phyloP scores from a whole-genome alignment of 1,140 invertebrate genomes.

The Megathymus violae region DNA sequence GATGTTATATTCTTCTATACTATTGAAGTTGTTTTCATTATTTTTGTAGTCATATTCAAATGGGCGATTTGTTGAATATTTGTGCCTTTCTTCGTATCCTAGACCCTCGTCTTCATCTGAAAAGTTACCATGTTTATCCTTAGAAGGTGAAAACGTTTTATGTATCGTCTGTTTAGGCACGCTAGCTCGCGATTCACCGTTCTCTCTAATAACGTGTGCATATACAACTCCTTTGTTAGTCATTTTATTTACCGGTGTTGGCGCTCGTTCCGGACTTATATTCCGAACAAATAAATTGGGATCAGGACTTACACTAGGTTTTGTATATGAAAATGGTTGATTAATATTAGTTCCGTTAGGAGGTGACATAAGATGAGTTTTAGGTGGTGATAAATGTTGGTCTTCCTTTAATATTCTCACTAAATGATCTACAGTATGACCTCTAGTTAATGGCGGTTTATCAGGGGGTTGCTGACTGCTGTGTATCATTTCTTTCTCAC shows the following conservation, averaged over 20 bases:
- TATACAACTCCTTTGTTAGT: constrained; percentile 86
- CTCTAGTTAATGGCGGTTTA: constrained; percentile 86
- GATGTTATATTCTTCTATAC: constrained; percentile 59
- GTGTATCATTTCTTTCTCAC: constrained; percentile 86
- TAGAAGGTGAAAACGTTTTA: constrained; percentile 75
- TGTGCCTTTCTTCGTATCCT: constrained; percentile 85
- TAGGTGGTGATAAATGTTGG: constrained; percentile 86
- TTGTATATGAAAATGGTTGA: constrained; percentile 90
- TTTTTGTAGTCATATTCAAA: constrained; percentile 71
- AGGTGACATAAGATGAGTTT: constrained; percentile 86
- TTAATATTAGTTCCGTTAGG: constrained; percentile 88
- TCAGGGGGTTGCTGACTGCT: constrained; percentile 87
- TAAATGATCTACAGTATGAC: constrained; percentile 86
- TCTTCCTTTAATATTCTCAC: constrained; percentile 87
- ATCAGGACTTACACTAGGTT: constrained; percentile 83
- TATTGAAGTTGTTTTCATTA: constrained; percentile 63
- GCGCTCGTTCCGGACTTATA: constrained; percentile 73
- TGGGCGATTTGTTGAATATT: constrained; percentile 63
- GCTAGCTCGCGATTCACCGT: constrained; percentile 55
- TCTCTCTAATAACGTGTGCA: constrained; percentile 88
- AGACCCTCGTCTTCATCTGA: constrained; percentile 91
- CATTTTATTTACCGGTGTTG: constrained; percentile 77
- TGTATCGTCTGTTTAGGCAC: constrained; percentile 83
- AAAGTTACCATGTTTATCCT: constrained; percentile 78
- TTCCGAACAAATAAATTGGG: constrained; percentile 79